Base-by-base conservation (phyloP, 2,113 vertebrate genomes). In the Cyprinus carpio region DNA sequence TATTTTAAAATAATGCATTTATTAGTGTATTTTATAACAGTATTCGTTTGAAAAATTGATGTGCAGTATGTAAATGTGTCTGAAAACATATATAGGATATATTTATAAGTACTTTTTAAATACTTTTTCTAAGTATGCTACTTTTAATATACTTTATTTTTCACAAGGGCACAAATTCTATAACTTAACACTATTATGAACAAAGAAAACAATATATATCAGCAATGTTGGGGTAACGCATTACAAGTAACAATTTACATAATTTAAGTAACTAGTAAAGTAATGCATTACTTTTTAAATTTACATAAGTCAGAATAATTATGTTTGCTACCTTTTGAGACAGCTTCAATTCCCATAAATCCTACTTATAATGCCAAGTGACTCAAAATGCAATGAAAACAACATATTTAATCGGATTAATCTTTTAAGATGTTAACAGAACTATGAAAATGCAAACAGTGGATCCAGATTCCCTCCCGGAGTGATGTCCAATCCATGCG, bases 371-470 rank as follows among this genome's bases (percentile, higher is more conserved):
- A 75, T 64, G 37, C 18, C 49, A 23, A 69, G 54, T 72, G 76
- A 46, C 12, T n/a, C 46, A 74, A 81, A 74, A 82, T 16, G 62
- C 16, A 20, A 56, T 18, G 2, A 56, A 58, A 23, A 64, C 13
- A 51, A 29, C 49, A 56, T 23, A 65, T 25, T 9, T 80, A 69
- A 88, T 83, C 75, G 79, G 31, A 81, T 69, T 40, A 78, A 37
- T 51, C 23, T 81, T 62, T 31, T 62, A 60, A 77, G 43, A 16
- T 75, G 23, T 75, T 80, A 62, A 83, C 51, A 54, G 40, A 51
- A 54, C 62, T 37, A 79, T 80, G 40, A 85, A 34, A 37, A 79
- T 75, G 80, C 67, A 86, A 67, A 83, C 74, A 29, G 31, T 80
- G 64, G 49, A 87, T 56, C 31, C n/a, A 85, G 34, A 72, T 9